A percentile compares a stretch with the other conserved stretches of the same genome.
phyloP scores from a whole-genome alignment of 1,140 invertebrate species.

The Drosophila sulfurigaster region DNA sequence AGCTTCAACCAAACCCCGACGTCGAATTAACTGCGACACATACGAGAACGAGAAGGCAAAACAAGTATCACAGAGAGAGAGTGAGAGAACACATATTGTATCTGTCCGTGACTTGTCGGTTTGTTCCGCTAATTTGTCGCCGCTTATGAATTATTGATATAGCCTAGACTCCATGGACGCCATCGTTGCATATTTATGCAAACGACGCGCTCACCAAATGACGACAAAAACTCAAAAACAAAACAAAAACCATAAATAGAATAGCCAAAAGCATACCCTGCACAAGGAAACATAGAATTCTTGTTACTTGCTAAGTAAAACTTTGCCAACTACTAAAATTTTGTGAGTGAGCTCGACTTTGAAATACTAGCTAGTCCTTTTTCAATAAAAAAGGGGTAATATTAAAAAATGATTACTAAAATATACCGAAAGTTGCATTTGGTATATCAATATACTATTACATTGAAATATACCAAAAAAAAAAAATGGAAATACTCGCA shows the following conservation, averaged over 20 bases:
- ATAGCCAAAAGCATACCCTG: conserved; percentile 24
- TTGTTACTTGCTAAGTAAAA: neutral
- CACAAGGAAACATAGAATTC: neutral
- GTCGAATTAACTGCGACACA: conserved; percentile 1
- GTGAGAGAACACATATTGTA: conserved; percentile 24
- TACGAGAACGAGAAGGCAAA: neutral
- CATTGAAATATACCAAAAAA: too few relatives aligned
- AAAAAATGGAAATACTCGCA: too few relatives aligned
- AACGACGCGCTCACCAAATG: conserved; percentile 38
- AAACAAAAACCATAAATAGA: conserved; percentile 19
- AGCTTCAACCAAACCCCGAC: conserved; percentile 35
- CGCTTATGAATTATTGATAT: conserved; percentile 81
- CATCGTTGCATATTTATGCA: conserved; percentile 67
- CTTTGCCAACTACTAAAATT: too few relatives aligned
- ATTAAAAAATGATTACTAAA: too few relatives aligned
- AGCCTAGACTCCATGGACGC: conserved; percentile 28
- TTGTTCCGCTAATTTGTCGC: conserved; percentile 78
- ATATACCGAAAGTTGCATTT: too few relatives aligned
- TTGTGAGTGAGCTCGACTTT: too few relatives aligned
- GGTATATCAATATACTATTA: too few relatives aligned
- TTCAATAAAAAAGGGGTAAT: too few relatives aligned
- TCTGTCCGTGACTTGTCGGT: conserved; percentile 74
- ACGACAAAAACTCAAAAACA: conserved; percentile 36
- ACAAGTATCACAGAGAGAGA: conserved; percentile 7
- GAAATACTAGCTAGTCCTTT: too few relatives aligned